Percentiles rank a stretch among this genome's conserved stretches.
These are phyloP conservation scores for Aleiodes alternator DNA, from an alignment of 2,888 invertebrate species.

Conservation along the genomic window DNA sequence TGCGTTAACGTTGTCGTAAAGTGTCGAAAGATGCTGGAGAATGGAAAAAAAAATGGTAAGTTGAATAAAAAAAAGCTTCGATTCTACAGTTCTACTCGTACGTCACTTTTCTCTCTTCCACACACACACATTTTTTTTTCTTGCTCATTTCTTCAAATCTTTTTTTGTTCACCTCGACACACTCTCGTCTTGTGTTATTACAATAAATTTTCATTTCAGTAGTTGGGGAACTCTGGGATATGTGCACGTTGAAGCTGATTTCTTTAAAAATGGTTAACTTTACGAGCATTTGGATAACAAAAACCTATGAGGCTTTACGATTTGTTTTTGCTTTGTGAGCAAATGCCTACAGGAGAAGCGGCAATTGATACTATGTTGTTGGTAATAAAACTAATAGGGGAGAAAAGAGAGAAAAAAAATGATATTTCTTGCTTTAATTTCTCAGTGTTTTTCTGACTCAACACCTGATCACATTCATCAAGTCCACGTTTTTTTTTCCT, in stretches of 20 bases:
- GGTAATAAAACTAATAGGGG: slow-evolving; percentile 60
- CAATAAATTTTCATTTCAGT: slow-evolving; percentile 62
- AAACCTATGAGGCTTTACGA: slow-evolving; percentile 63
- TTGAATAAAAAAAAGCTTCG: slow-evolving; percentile 37
- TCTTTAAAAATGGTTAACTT: slow-evolving; percentile 37
- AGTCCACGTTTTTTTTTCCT: slow-evolving; percentile 20
- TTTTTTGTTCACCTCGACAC: slow-evolving; percentile 39
- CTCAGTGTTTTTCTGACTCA: slow-evolving; percentile 24
- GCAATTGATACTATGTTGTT: slow-evolving; percentile 63
- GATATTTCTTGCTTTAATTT: slow-evolving; percentile 11
- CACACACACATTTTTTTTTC: slow-evolving; percentile 15
- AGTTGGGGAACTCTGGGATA: slow-evolving; percentile 5
- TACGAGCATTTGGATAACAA: slow-evolving; percentile 60
- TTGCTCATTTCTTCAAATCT: slow-evolving; percentile 11
- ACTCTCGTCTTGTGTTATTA: slow-evolving; percentile 54
- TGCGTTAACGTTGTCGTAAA: slow-evolving; percentile 44
- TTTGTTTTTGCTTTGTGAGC: slow-evolving; percentile 63
- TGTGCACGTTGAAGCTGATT: background rate
- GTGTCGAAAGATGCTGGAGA: slow-evolving; percentile 20
- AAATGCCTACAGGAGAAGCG: slow-evolving; percentile 5
- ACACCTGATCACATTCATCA: slow-evolving; percentile 62
- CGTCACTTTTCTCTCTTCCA: slow-evolving; percentile 14
- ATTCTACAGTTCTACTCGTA: slow-evolving; percentile 28
- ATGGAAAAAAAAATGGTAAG: slow-evolving; percentile 11
- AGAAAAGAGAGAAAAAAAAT: slow-evolving; percentile 21